Base-by-base conservation (phyloP, 2,797 vertebrate genomes). In the Yasuhikotakia modesta region DNA sequence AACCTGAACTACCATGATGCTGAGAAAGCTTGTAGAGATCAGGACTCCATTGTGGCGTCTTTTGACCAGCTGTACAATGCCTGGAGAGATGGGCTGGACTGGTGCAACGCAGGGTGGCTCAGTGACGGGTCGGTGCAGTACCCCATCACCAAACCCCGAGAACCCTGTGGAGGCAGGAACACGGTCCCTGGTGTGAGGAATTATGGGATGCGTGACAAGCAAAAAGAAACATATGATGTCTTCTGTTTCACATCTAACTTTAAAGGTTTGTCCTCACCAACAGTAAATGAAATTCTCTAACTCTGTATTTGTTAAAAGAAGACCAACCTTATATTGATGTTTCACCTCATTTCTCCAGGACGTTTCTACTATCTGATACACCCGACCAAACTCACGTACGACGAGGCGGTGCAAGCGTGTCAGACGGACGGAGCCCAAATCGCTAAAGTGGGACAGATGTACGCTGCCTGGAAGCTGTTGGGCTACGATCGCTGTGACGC, bases 61-160 rank as follows among this genome's bases (percentile, higher is more conserved):
- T 96, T 96, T 0, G 96, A 98, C 68, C 97, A 99, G 89, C 91
- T 99, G 60, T 95, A 96, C 0, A 93, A 95, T 0, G 96, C 96
- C 22, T 99, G 97, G 97, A 90, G 92, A 39, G 91, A 88, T 0
- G 96, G 96, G 16, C 83, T 99, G 88, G 96, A 99, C 88, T 99
- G 97, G 97, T 99, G 97, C 86, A 99, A 99, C 0, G 97, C 97
- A 0, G 97, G 97, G 78, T 99, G 97, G 97, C 94, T 99, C 66
- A 96, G 88, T 0, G 97, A 99, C 0, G 97, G 97, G 22, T 95
- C 97, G 0, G 97, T 96, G 19, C 97, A 96, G 70, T 99, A 99
- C 73, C 97, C 97, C 60, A 96, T 99, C 87, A 96, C 92, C 81
- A 92, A 89, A 52, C 97, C 97, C 35, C 90, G 97, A 32, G 96